A percentile compares a stretch with the other conserved stretches of the same genome.
Conservation (phyloP, 2,113 vertebrate genomes). For the Poeciliopsis retropinna region DNA sequence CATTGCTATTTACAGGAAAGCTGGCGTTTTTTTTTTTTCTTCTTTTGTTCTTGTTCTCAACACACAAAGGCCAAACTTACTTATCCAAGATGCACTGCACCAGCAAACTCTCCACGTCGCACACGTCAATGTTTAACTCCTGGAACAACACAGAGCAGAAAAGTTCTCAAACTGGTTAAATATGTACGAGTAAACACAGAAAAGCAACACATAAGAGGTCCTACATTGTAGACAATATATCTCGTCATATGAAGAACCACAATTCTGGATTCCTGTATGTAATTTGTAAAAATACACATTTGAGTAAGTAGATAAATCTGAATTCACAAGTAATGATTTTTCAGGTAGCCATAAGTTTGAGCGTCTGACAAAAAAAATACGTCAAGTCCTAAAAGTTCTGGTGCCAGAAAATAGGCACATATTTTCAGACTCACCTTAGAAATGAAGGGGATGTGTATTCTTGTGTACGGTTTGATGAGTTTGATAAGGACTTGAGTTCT, state of each 20-base stretch:
- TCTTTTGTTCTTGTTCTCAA: background rate
- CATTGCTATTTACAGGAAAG: conserved; percentile 17
- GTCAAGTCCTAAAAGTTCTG: background rate
- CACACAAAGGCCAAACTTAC: conserved; percentile 81
- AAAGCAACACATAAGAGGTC: background rate
- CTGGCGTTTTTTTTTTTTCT: background rate
- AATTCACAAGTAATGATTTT: background rate
- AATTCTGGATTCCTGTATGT: background rate
- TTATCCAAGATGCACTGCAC: conserved; percentile 99
- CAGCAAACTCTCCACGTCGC: conserved; percentile 99
- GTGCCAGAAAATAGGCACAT: background rate
- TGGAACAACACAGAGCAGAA: conserved; percentile 56
- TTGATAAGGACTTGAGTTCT: conserved; percentile 99
- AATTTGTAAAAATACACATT: background rate
- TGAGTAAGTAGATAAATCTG: background rate
- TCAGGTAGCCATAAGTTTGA: background rate
- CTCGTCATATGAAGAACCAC: background rate
- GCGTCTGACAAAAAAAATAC: background rate
- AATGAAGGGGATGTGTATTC: conserved; percentile 99
- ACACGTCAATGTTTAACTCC: conserved; percentile 99
- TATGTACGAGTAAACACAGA: background rate
- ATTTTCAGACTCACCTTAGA: conserved; percentile 88
- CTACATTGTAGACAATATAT: background rate
- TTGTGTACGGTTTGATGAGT: conserved; percentile 99
- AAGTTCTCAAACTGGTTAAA: background rate